Percentiles rank a stretch among this genome's conserved stretches.
These are phyloP conservation scores for Epinotia bilunana DNA, from an alignment of 2,888 invertebrate genomes.

Conservation along the genomic window DNA sequence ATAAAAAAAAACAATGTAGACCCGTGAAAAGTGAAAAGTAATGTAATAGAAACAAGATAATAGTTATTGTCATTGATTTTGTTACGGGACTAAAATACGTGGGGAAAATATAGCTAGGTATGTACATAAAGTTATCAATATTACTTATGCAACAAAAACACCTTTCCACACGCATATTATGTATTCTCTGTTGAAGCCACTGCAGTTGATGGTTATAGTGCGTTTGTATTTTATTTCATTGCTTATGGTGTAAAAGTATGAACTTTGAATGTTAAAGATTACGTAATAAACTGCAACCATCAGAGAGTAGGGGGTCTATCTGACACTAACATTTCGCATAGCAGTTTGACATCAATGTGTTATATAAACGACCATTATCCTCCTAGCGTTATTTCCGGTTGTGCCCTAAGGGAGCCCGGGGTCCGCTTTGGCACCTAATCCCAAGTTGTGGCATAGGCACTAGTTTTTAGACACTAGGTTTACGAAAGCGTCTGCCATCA, in stretches of 20 bases:
- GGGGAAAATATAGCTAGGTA: not conserved
- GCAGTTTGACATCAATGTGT: not conserved
- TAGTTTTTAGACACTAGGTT: too few relatives aligned
- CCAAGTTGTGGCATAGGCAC: too few relatives aligned
- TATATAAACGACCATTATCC: too few relatives aligned
- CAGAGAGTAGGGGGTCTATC: not conserved
- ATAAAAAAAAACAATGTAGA: too few relatives aligned
- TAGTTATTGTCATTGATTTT: too few relatives aligned
- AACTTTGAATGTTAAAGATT: conserved; percentile 19
- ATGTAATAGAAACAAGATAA: too few relatives aligned
- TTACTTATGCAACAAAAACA: conserved; percentile 5
- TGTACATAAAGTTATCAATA: not conserved
- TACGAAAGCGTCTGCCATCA: too few relatives aligned
- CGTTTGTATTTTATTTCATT: conserved; percentile 10
- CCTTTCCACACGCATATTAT: conserved; percentile 15
- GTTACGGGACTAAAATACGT: too few relatives aligned
- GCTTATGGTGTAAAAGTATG: conserved; percentile 1
- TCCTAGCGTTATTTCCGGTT: too few relatives aligned
- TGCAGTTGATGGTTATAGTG: conserved; percentile 17
- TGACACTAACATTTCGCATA: not conserved
- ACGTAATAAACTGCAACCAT: not conserved
- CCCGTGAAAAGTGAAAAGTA: too few relatives aligned
- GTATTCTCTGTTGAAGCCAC: not conserved
- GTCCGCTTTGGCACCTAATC: too few relatives aligned
- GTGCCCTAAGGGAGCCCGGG: too few relatives aligned